phyloP scores from a whole-genome alignment of 2,113 vertebrate genomes.

The Microtus pennsylvanicus region DNA sequence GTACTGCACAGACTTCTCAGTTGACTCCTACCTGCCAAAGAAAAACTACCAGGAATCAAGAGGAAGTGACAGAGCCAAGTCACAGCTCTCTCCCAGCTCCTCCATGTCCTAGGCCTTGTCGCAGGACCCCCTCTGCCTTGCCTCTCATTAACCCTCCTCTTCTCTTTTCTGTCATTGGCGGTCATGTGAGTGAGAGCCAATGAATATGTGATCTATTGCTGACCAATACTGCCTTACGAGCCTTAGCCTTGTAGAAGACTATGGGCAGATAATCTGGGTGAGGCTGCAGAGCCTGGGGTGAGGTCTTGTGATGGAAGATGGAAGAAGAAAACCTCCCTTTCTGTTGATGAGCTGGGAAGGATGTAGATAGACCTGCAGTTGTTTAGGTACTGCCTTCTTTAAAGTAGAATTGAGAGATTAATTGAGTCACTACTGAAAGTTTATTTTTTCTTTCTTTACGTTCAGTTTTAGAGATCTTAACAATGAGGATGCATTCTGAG shows the following conservation, averaged over 20 bases:
- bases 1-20: background rate
- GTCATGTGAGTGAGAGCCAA: background rate
- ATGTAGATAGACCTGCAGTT: background rate
- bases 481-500: background rate
- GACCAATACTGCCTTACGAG: background rate
- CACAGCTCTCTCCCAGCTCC: background rate
- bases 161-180: background rate
- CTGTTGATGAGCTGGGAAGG: background rate
- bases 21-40: slow-evolving; percentile 13
- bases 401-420: background rate
- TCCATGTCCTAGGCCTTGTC: background rate
- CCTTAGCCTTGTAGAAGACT: background rate
- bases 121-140: background rate
- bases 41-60: background rate
- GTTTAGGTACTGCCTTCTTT: background rate
- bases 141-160: background rate
- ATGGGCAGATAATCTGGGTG: too few species aligned
- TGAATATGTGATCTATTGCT: background rate
- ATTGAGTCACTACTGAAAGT: background rate
- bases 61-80: background rate
- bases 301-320: background rate
- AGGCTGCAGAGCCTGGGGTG: background rate
- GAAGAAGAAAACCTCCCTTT: background rate
- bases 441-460: background rate
- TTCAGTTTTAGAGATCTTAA: background rate